These are phyloP conservation scores for Meiosimyza platycephala DNA, from an alignment of 2,888 invertebrate species.

Conservation along the genomic window DNA sequence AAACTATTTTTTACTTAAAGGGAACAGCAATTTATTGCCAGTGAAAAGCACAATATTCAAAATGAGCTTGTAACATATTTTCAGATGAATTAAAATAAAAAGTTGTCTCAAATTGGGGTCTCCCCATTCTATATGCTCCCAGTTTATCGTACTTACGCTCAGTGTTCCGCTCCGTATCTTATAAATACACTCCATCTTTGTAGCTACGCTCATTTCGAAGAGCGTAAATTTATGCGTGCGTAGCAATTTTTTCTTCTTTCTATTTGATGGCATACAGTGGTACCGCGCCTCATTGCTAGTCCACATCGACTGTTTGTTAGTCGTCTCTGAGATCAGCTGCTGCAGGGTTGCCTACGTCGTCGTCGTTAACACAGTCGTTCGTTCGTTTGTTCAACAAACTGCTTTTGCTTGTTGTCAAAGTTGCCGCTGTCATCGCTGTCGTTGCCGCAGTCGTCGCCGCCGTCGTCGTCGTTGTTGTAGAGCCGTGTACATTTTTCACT, in stretches of 20 bases:
- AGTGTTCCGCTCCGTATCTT: no score
- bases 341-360: conserved; percentile 52
- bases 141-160: no score
- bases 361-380: not conserved
- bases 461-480: not conserved
- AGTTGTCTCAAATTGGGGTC: conserved; percentile 9
- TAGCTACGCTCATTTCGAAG: conserved; percentile 36
- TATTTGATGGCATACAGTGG: conserved; percentile 37
- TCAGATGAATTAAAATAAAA: no score
- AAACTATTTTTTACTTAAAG: not conserved
- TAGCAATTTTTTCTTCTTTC: conserved; percentile 10
- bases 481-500: not conserved
- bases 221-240: not conserved
- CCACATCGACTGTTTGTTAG: conserved; percentile 44
- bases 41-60: no score
- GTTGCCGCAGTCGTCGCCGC: not conserved
- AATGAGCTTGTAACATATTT: no score
- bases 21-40: no score
- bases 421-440: not conserved
- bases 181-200: no score
- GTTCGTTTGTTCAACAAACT: no score
- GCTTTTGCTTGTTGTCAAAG: no score
- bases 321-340: conserved; percentile 59
- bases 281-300: conserved; percentile 11
- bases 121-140: not conserved